These are phyloP conservation scores for Aphyosemion australe DNA, from an alignment of 2,113 vertebrate species.

Conservation along the genomic window DNA sequence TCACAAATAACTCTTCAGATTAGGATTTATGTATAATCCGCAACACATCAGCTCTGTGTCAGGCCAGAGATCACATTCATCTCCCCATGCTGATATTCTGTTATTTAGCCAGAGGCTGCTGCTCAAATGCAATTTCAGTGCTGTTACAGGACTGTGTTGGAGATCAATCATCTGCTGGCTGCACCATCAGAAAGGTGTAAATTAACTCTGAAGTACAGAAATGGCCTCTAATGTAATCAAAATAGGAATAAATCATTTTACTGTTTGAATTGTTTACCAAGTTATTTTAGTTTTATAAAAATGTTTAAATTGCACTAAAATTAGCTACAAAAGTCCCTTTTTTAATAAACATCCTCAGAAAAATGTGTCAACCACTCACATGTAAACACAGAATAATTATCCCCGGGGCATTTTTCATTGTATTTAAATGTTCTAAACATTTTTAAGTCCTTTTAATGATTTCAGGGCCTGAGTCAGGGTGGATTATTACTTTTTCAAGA, in stretches of 20 bases:
- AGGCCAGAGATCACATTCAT: not conserved
- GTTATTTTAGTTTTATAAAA: slow-evolving; percentile 7
- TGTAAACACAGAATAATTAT: no score
- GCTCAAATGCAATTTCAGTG: not conserved
- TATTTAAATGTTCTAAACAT: no score
- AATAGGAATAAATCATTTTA: not conserved
- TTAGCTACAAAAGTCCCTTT: not conserved
- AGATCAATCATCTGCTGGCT: not conserved
- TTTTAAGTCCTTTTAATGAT: no score
- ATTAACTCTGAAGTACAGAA: not conserved
- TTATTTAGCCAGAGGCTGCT: not conserved
- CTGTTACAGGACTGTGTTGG: not conserved
- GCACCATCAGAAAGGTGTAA: not conserved
- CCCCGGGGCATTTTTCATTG: no score
- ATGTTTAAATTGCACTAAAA: not conserved
- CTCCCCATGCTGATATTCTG: not conserved
- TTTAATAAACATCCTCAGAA: no score
- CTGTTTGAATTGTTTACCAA: not conserved
- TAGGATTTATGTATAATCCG: slow-evolving; percentile 8
- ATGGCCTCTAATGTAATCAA: not conserved
- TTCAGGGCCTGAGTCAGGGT: no score
- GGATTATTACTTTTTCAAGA: no score
- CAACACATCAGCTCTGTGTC: slow-evolving; percentile 1
- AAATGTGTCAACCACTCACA: not conserved
- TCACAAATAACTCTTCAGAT: slow-evolving; percentile 8